phyloP scores from a whole-genome alignment of 1,140 invertebrate species.

The Telenomus remus region DNA sequence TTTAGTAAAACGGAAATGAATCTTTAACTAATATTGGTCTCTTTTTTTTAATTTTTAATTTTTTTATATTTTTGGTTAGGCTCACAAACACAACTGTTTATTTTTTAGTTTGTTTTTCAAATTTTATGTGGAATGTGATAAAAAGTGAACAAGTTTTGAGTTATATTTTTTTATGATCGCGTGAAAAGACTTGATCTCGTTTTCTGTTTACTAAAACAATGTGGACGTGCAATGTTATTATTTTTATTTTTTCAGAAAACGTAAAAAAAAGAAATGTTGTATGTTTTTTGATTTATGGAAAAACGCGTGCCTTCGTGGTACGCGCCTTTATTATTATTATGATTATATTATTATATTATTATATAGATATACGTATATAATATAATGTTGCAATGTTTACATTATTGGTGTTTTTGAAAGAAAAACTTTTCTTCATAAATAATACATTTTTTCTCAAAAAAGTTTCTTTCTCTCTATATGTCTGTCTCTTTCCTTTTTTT shows the following conservation, averaged over 20 bases:
- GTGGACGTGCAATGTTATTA: slow-evolving; percentile 56
- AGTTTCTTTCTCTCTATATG: slow-evolving; percentile 22
- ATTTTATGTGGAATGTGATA: not conserved
- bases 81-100: too few species aligned
- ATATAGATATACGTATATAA: slow-evolving; percentile 57
- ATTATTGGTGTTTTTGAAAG: slow-evolving; percentile 53
- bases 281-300: slow-evolving; percentile 46
- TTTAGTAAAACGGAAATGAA: slow-evolving; percentile 48
- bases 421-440: slow-evolving; percentile 42
- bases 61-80: slow-evolving; percentile 7
- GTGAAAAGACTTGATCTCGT: not conserved
- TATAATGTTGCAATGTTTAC: slow-evolving; percentile 56
- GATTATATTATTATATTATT: slow-evolving; percentile 41
- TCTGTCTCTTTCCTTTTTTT: slow-evolving; percentile 5
- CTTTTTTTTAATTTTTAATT: not conserved
- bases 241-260: slow-evolving; percentile 46
- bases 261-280: slow-evolving; percentile 40
- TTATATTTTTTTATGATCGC: slow-evolving; percentile 3
- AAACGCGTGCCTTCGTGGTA: not conserved
- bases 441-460: slow-evolving; percentile 31
- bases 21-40: slow-evolving; percentile 4
- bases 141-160: slow-evolving; percentile 14
- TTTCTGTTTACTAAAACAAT: slow-evolving; percentile 54
- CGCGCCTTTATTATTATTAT: slow-evolving; percentile 48
- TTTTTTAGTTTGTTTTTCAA: too few species aligned